These are phyloP conservation scores for Diphyllodes magnificus DNA, from an alignment of 2,113 vertebrate genomes.

Conservation along the genomic window DNA sequence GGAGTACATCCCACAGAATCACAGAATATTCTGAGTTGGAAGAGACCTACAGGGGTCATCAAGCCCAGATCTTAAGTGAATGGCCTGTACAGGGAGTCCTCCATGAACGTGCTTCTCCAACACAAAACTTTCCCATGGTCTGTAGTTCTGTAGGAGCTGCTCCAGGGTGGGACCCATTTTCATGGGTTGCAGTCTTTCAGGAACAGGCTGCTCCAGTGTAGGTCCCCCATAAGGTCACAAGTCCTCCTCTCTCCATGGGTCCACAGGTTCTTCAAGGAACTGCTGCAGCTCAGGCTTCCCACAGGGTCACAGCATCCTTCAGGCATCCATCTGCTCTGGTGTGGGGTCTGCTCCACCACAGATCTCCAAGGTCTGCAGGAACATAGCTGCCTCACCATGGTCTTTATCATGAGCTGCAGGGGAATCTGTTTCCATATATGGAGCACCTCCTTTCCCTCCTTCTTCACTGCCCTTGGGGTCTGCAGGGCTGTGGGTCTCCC, in stretches of 20 bases:
- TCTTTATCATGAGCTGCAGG: accelerated
- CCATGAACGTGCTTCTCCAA: background rate
- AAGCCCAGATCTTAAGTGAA: background rate
- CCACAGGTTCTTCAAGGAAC: background rate
- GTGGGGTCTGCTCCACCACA: accelerated
- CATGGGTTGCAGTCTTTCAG: background rate
- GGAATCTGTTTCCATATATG: background rate
- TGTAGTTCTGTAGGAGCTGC: background rate
- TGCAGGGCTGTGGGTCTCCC: background rate
- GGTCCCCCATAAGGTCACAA: background rate
- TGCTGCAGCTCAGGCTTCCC: background rate
- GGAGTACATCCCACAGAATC: background rate
- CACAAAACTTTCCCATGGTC: background rate
- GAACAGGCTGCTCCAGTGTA: background rate
- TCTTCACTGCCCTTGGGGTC: no score
- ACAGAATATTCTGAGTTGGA: background rate
- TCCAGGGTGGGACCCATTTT: no score
- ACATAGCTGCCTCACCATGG: background rate
- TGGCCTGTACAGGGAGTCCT: background rate
- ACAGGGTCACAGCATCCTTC: background rate
- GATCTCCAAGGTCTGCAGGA: background rate
- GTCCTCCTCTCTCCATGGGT: background rate
- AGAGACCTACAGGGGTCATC: background rate
- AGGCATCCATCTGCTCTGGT: background rate
- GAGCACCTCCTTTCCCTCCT: background rate